Evolutionary conservation across 35 echinoderm and acorn worm species (phyloP).

Genomic region (Lytechinus pictus): DNA sequence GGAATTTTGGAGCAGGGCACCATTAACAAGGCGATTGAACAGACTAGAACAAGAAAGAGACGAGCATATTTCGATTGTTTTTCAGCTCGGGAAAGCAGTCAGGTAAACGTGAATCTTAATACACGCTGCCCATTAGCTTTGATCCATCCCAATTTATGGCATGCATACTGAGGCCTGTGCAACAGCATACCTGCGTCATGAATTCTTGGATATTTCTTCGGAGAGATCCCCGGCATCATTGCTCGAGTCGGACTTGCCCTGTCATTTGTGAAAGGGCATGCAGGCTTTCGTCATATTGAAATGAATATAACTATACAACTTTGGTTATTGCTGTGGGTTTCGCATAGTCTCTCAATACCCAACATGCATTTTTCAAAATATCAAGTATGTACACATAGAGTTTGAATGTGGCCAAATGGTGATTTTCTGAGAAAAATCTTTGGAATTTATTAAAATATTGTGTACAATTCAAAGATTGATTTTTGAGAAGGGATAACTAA

Average conservation of each 20-base stretch:
- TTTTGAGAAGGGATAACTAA: no score
- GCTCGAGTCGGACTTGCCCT: not conserved
- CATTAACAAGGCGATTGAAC: not conserved
- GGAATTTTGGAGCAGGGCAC: not conserved
- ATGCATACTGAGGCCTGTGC: not conserved
- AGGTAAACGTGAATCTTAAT: conserved; percentile 12
- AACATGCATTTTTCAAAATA: not conserved
- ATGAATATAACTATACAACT: not conserved
- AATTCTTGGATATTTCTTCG: not conserved
- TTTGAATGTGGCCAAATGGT: no score
- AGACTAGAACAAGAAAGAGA: not conserved
- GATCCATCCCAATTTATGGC: not conserved
- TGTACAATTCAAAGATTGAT: no score
- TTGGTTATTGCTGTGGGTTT: no score
- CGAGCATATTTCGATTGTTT: not conserved
- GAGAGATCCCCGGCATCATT: not conserved
- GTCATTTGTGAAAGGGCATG: not conserved
- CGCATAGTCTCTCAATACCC: no score
- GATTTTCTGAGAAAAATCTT: no score
- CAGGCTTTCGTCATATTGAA: not conserved
- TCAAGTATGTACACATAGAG: not conserved
- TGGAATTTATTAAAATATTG: no score
- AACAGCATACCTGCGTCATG: not conserved
- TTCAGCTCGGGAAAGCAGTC: not conserved
- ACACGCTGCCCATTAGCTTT: not conserved